Evolutionary conservation across 1,140 invertebrate genomes (phyloP).

Genomic region (Drusus annulatus): DNA sequence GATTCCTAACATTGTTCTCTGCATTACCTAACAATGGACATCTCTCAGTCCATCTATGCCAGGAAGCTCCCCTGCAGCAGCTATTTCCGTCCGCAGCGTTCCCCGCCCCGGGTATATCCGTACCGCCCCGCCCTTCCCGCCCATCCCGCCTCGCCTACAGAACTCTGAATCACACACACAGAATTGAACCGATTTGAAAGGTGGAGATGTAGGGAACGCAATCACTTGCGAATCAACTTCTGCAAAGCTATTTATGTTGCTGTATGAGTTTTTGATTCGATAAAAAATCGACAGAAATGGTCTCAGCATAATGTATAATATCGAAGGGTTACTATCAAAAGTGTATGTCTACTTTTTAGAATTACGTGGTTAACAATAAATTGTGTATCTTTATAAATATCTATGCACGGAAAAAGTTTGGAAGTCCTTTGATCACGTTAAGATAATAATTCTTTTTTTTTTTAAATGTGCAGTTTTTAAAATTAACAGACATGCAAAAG

Average conservation of each 20-base stretch:
- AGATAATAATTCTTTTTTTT: no score
- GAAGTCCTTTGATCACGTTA: no score
- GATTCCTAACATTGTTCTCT: slow-evolving; percentile 12
- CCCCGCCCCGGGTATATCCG: slow-evolving; percentile 31
- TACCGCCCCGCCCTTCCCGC: slow-evolving; percentile 1
- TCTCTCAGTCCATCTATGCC: slow-evolving; percentile 14
- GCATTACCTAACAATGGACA: slow-evolving; percentile 28
- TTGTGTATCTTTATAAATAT: no score
- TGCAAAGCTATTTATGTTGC: not conserved
- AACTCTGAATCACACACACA: slow-evolving; percentile 18
- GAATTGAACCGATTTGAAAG: slow-evolving; percentile 26
- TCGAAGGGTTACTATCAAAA: no score
- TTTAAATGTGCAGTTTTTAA: no score
- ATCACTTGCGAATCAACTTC: not conserved
- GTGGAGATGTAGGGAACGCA: slow-evolving; percentile 1
- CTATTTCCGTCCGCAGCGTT: slow-evolving; percentile 28
- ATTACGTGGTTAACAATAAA: no score
- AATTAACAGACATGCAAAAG: no score
- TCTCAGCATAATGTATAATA: no score
- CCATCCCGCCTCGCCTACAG: slow-evolving; percentile 7
- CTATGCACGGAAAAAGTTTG: no score
- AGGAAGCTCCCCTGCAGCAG: slow-evolving; percentile 30
- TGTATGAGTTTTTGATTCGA: not conserved
- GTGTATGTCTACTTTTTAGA: no score
- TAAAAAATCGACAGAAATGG: no score